Evolutionary conservation across 2,113 vertebrate species (phyloP).

Genomic region (Sula dactylatra): DNA sequence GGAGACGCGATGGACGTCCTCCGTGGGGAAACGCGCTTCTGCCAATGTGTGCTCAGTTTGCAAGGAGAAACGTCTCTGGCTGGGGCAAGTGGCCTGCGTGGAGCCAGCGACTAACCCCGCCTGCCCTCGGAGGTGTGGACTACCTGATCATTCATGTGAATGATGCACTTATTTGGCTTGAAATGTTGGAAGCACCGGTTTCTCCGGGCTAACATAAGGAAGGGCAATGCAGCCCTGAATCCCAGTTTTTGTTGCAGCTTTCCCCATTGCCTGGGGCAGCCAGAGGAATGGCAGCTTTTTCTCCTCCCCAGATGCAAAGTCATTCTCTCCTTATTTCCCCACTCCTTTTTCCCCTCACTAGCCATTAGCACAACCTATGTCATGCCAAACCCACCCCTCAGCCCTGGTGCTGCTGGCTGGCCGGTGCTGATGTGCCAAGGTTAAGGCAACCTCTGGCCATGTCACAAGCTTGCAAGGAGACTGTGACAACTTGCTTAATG

Average conservation of each 20-base stretch:
- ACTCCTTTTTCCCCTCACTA: no score
- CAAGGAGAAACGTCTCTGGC: background rate
- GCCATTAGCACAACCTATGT: background rate
- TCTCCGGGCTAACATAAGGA: accelerated
- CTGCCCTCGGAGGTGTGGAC: background rate
- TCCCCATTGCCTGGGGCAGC: background rate
- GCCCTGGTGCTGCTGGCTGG: no score
- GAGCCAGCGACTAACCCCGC: background rate
- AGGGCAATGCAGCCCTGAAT: background rate
- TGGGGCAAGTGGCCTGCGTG: accelerated
- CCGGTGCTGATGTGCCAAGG: background rate
- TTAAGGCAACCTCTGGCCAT: background rate
- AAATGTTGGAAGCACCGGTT: background rate
- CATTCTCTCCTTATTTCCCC: background rate
- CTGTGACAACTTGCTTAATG: no score
- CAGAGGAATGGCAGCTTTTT: background rate
- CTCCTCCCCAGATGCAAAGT: background rate
- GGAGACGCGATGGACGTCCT: background rate
- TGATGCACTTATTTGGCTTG: accelerated
- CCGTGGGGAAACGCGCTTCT: background rate
- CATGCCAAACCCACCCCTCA: background rate
- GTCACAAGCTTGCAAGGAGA: background rate
- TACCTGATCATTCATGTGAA: accelerated
- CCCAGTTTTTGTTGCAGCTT: background rate
- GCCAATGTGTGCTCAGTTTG: background rate